Conservation (phyloP, 2,113 vertebrate genomes). For the Macaca mulatta region DNA sequence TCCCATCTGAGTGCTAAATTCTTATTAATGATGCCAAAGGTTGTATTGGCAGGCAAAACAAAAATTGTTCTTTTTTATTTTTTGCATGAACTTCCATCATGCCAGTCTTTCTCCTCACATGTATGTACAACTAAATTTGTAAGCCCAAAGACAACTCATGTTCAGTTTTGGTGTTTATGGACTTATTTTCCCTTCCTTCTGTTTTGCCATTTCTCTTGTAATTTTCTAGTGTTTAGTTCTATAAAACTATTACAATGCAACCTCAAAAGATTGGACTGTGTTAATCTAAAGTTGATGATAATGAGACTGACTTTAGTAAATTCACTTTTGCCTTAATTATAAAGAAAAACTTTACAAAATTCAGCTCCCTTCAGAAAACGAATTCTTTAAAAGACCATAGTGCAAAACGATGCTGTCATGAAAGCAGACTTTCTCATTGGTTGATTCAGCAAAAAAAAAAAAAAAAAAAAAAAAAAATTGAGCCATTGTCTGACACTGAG, state of each 20-base stretch:
- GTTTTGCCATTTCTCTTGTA: background rate
- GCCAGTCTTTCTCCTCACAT: background rate
- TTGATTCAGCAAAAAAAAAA: background rate
- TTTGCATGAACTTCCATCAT: background rate
- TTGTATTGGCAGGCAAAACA: background rate
- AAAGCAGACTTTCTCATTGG: background rate
- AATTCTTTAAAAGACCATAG: background rate
- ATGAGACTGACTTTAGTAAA: background rate
- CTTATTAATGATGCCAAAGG: background rate
- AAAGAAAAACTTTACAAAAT: conserved; percentile 37
- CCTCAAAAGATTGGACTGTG: background rate
- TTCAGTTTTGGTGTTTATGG: background rate
- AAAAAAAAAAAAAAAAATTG: background rate
- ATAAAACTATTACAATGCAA: background rate
- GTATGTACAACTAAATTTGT: background rate
- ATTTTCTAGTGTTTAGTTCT: background rate
- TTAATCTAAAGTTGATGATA: conserved; percentile 2
- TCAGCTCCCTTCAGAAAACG: background rate
- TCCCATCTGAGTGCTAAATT: background rate
- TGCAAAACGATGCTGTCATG: background rate
- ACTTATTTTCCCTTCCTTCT: background rate
- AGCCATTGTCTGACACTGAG: background rate
- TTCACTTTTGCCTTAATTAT: conserved; percentile 6
- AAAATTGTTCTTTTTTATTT: background rate
- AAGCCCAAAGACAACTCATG: background rate